Evolutionary conservation across 2,797 vertebrate genomes (phyloP).

Genomic region (Sebastolobus altivelis): DNA sequence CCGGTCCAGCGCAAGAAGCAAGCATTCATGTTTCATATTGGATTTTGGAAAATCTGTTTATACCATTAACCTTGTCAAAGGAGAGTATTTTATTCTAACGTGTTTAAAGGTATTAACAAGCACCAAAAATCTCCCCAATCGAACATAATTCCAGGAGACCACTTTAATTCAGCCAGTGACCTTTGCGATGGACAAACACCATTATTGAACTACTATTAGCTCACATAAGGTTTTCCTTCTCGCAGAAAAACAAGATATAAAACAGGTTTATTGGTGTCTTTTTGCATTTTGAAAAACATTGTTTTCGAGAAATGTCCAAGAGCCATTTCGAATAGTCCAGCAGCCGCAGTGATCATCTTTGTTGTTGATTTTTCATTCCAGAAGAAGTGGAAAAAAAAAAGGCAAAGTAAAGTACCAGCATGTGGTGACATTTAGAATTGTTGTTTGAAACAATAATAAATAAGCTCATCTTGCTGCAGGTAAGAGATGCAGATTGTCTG

Average conservation of each 20-base stretch:
- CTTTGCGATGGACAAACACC: conserved; percentile 18
- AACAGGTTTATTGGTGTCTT: background rate
- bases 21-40: background rate
- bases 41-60: background rate
- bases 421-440: conserved; percentile 14
- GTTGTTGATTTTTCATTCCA: background rate
- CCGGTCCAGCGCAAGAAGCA: background rate
- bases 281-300: background rate
- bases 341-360: background rate
- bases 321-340: background rate
- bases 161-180: background rate
- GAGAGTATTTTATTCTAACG: background rate
- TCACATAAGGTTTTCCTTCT: background rate
- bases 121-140: background rate
- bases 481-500: background rate
- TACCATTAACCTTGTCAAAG: background rate
- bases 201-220: background rate
- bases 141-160: background rate
- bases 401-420: background rate
- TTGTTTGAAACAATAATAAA: background rate
- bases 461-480: background rate
- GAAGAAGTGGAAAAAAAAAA: background rate
- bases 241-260: background rate
- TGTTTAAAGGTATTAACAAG: conserved; percentile 1
- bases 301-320: background rate